phyloP scores from a whole-genome alignment of 1,140 invertebrate species.

The Daktulosphaira vitifoliae region DNA sequence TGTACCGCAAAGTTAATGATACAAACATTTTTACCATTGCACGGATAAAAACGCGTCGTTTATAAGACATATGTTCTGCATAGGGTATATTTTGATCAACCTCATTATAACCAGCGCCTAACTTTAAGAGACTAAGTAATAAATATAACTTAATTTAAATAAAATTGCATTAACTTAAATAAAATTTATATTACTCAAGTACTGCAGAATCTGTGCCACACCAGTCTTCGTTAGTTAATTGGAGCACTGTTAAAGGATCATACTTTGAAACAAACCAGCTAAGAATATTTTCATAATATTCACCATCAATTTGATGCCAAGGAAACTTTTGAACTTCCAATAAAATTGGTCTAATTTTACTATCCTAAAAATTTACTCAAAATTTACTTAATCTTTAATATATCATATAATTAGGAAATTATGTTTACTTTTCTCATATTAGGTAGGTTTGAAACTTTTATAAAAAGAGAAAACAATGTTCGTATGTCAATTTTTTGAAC shows the following conservation, averaged over 20 bases:
- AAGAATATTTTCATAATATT: slow-evolving; percentile 56
- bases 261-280: slow-evolving; percentile 71
- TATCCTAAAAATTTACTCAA: slow-evolving; percentile 45
- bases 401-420: neutral
- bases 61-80: slow-evolving; percentile 45
- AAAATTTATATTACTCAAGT: slow-evolving; percentile 46
- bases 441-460: slow-evolving; percentile 62
- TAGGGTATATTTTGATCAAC: slow-evolving; percentile 45
- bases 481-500: slow-evolving; percentile 24
- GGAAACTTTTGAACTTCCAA: slow-evolving; percentile 56
- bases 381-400: slow-evolving; percentile 3
- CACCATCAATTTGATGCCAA: slow-evolving; percentile 61
- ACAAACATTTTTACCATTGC: slow-evolving; percentile 48
- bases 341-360: slow-evolving; percentile 50
- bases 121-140: slow-evolving; percentile 50
- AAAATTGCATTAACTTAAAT: neutral
- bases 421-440: slow-evolving; percentile 53
- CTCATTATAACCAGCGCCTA: slow-evolving; percentile 51
- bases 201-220: slow-evolving; percentile 48
- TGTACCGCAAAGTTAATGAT: slow-evolving; percentile 44
- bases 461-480: slow-evolving; percentile 54
- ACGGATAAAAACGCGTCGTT: slow-evolving; percentile 53
- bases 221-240: slow-evolving; percentile 43
- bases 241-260: slow-evolving; percentile 60
- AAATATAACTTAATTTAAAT: neutral